phyloP scores from a whole-genome alignment of 2,888 invertebrate genomes.

The Epiblema foenella region DNA sequence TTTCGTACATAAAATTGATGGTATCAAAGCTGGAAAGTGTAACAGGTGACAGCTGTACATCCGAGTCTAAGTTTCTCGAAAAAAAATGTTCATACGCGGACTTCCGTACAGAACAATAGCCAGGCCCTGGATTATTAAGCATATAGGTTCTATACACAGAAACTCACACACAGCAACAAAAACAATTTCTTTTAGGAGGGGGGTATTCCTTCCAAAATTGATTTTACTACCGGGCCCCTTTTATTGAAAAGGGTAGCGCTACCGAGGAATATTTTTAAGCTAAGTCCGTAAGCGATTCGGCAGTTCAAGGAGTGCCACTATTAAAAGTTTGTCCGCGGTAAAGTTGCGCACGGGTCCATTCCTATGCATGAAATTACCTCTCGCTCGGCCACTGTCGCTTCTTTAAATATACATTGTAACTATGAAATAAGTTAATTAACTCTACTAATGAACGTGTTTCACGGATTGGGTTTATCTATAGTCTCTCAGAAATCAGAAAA shows the following conservation, averaged over 20 bases:
- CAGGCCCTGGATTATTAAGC: too few species aligned
- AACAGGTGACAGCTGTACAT: too few species aligned
- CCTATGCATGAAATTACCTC: slow-evolving; percentile 65
- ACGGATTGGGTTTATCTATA: neutral
- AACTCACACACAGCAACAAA: too few species aligned
- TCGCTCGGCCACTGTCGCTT: slow-evolving; percentile 45
- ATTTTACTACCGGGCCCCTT: too few species aligned
- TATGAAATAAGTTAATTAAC: slow-evolving; percentile 36
- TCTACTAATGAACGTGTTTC: slow-evolving; percentile 15
- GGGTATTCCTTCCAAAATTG: too few species aligned
- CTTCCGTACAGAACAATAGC: too few species aligned
- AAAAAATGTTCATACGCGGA: too few species aligned
- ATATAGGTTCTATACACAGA: too few species aligned
- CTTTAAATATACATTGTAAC: slow-evolving; percentile 42
- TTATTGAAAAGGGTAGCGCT: slow-evolving; percentile 3
- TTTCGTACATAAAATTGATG: too few species aligned
- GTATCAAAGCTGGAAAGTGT: too few species aligned
- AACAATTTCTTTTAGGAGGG: too few species aligned
- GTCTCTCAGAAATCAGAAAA: neutral
- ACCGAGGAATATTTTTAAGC: slow-evolving; percentile 42
- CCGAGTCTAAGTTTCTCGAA: too few species aligned
- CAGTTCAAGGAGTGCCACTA: slow-evolving; percentile 57
- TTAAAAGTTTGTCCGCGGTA: slow-evolving; percentile 58
- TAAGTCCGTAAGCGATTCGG: slow-evolving; percentile 53
- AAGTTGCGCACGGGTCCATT: slow-evolving; percentile 50